Evolutionary conservation across 1,140 invertebrate genomes (phyloP), one percentile per base, ranked within the genome.

Genomic region (Pachypsylla venusta): DNA sequence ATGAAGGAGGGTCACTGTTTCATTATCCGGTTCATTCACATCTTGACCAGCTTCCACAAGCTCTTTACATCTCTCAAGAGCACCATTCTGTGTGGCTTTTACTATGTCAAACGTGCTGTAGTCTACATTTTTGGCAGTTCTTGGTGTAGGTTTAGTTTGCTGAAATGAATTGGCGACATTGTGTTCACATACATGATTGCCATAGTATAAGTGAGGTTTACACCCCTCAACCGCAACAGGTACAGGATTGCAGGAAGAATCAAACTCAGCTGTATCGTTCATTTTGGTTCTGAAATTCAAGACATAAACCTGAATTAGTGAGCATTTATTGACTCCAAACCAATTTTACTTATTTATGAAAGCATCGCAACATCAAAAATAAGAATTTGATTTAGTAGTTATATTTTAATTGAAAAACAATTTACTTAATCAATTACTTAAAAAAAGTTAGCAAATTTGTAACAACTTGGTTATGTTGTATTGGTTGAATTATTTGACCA

Each of bases 1-100:
- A 70, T 99, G 96, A 1, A 99, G 75, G n/a, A 99, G 74, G 1
- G 93, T 93, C 13, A 95, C 90, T n/a, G 88, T 91, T 71, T 94
- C 90, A 63, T 77, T 76, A 70, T 95, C 91, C 42, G 87, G 81
- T 67, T 90, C 80, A 72, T 93, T 94, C 1, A 94, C 90, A 74
- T 93, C 87, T 72, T 84, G 88, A 1, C 89, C 90, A 53, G 79
- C 80, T 66, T 97, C 92, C 1, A 35, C 30, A 7, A 35, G 30
- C 57, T 66, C 58, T 30, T 62, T 62, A 42, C 64, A 65, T 24
- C 63, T 54, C 16, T 65, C 64, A 26, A 65, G 22, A 16, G 56
- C 26, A n/a, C 63, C 63, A 59, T 66, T 62, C 63, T 67, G 53
- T 20, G 92, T 94, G 2, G 93, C 93, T 76, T 90, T 89, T 22